Conservation (phyloP, 92 coral and sea anemone genomes). For the Palythoa grandis region DNA sequence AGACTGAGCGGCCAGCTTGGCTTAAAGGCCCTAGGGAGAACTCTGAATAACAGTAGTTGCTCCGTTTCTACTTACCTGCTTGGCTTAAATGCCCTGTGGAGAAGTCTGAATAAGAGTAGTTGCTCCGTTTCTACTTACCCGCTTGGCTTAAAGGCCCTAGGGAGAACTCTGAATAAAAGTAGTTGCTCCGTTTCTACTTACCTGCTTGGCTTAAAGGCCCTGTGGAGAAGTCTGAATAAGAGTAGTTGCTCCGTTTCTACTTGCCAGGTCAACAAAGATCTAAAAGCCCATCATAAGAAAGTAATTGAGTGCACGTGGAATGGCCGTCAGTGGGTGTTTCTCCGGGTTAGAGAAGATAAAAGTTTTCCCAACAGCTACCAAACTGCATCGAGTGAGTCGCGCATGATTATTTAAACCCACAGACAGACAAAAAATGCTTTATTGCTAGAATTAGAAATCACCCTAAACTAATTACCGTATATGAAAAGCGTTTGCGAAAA, state of each 20-base stretch:
- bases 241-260: not conserved
- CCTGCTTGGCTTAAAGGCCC: no score
- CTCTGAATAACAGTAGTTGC: not conserved
- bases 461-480: no score
- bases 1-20: no score
- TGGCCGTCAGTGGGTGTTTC: conserved; percentile 85
- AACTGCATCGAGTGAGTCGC: conserved; percentile 87
- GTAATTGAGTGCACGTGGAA: conserved; percentile 99
- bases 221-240: not conserved
- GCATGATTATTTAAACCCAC: not conserved
- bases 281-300: conserved; percentile 73
- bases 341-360: conserved; percentile 93
- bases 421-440: no score
- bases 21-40: no score
- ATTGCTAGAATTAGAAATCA: no score
- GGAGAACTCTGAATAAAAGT: not conserved
- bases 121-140: no score
- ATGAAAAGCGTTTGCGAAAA: no score
- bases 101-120: not conserved
- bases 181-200: no score
- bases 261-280: conserved; percentile 79
- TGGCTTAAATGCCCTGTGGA: no score
- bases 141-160: no score
- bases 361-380: conserved; percentile 88
- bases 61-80: no score